Percentiles rank a stretch among this genome's conserved stretches.
Evolutionary conservation across 2,888 invertebrate species (phyloP).

Genomic region (Arenicola marina): DNA sequence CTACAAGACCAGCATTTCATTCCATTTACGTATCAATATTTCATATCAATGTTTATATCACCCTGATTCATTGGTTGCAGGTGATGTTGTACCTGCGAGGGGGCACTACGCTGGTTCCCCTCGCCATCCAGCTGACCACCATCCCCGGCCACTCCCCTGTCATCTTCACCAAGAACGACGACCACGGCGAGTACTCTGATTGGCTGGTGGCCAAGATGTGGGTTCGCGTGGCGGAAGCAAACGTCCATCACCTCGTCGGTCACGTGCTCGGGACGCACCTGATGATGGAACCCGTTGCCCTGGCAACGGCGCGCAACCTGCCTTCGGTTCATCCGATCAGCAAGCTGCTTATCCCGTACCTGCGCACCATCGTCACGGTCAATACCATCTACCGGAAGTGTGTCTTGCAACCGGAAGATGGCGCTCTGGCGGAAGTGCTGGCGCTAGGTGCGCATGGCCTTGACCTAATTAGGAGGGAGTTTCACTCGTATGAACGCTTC

Average conservation of each 20-base stretch:
- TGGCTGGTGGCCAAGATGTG: slow-evolving; percentile 29
- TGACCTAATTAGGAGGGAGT: background rate
- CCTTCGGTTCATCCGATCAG: slow-evolving; percentile 19
- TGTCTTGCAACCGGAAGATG: slow-evolving; percentile 13
- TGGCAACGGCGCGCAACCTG: slow-evolving; percentile 16
- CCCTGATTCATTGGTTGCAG: background rate
- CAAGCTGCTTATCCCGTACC: slow-evolving; percentile 20
- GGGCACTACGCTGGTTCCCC: slow-evolving; percentile 9
- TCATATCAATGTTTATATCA: too few species aligned
- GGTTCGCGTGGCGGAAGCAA: slow-evolving; percentile 16
- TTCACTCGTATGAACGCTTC: background rate
- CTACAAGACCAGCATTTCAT: too few species aligned
- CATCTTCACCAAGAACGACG: slow-evolving; percentile 15
- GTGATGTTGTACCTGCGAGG: slow-evolving; percentile 10
- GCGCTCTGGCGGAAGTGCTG: slow-evolving; percentile 17
- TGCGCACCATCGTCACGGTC: slow-evolving; percentile 11
- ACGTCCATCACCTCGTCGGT: slow-evolving; percentile 6
- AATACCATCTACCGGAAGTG: slow-evolving; percentile 22
- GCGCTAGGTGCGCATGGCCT: slow-evolving; percentile 4
- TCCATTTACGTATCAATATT: too few species aligned
- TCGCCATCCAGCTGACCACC: slow-evolving; percentile 23
- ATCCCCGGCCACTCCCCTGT: slow-evolving; percentile 6
- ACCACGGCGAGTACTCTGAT: slow-evolving; percentile 16
- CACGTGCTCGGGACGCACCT: slow-evolving; percentile 11
- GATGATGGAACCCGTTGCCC: slow-evolving; percentile 24